phyloP scores from a whole-genome alignment of 2,113 vertebrate genomes.

The Thermophis baileyi region DNA sequence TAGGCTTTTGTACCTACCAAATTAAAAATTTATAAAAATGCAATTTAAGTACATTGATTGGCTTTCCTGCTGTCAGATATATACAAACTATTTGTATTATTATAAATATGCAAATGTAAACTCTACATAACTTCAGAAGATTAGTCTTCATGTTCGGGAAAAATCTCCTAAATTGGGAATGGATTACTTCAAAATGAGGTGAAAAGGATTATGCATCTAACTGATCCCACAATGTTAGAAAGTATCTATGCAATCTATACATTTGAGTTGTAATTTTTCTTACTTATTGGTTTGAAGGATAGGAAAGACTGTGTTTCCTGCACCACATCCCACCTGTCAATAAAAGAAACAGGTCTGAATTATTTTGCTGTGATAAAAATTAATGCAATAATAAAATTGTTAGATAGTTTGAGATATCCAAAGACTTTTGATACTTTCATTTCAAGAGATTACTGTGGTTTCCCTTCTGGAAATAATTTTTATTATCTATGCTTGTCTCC shows the following conservation, averaged over 20 bases:
- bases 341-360: conserved; percentile 15
- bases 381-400: neutral
- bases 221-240: neutral
- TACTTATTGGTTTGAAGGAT: conserved; percentile 98
- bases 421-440: neutral
- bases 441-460: neutral
- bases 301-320: conserved; percentile 96
- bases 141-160: neutral
- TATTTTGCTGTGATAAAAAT: neutral
- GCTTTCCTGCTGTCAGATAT: neutral
- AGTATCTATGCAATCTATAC: neutral
- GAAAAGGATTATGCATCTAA: neutral
- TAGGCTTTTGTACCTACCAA: conserved; percentile 11
- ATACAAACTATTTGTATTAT: conserved; percentile 34
- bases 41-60: neutral
- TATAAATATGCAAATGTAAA: neutral
- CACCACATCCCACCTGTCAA: conserved; percentile 94
- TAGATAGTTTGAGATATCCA: neutral
- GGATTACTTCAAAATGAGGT: neutral
- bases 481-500: neutral
- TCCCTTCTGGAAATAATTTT: neutral
- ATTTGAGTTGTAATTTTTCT: conserved; percentile 47
- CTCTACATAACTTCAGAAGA: neutral
- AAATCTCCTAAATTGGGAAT: neutral
- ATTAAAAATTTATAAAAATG: neutral